Base-by-base conservation (phyloP, 2,888 invertebrate genomes). In the Volucella bombylans region DNA sequence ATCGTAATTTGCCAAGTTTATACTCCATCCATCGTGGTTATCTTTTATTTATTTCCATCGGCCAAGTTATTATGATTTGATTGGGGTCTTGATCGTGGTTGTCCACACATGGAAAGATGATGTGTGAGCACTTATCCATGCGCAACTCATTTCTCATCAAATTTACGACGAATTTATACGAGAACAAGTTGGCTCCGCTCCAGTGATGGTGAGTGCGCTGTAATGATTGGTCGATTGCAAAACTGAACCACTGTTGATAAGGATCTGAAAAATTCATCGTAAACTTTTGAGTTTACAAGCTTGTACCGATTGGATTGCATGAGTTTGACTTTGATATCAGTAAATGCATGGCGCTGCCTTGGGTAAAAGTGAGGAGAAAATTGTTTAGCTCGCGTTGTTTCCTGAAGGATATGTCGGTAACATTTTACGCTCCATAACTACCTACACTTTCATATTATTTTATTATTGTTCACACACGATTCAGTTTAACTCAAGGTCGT, bases 51-150 rank as follows among this genome's bases (percentile, higher is more conserved):
- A 83, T 79, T 83, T 45, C 64, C 69, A 49, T 74, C 64, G 39
- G 43, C 59, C 74, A 52, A 74, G 68, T 78, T 79, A 73, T 79
- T 79, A 79, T 73, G 73, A 79, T 74, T 83, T 83, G 82, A 83
- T 79, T 69, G 74, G 82, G 64, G 31, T 31, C 64, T 49, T 18
- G 64, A 14, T 64, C 47, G 47, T 23, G 18, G 18, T 2, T 68
- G 71, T 67, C 8, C 18, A 52, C 8, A 1, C 47, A 78, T 43
- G 38, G 67, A 73, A 68, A 62, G 18, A 71, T 78, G 72, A 65
- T 57, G 57, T 39, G 38, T 62, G 57, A 65, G 77, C 78, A 65
- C 45, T 79, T 82, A 23, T 69, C 68, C 67, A 78, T 82, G 78
- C 73, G 72, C 78, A 82, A 78, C 78, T 55, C 43, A 68, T 45